Evolutionary conservation across 2,888 invertebrate species (phyloP).

Genomic region (Conus canariensis): DNA sequence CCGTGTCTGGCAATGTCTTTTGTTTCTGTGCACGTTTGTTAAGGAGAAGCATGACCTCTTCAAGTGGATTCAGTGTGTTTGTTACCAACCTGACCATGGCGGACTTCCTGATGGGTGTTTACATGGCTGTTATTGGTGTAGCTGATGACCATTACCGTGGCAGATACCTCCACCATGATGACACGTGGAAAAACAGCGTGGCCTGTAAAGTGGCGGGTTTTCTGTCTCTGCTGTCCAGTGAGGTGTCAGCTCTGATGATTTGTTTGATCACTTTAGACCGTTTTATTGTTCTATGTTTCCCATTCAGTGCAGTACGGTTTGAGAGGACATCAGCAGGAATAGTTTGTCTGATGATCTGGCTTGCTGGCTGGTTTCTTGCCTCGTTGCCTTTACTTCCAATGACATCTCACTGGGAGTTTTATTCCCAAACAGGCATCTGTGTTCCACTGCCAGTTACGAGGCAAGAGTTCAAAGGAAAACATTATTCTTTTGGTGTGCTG

Average conservation of each 20-base stretch:
- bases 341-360: not conserved
- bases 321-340: not conserved
- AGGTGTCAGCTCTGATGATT: slow-evolving; percentile 1
- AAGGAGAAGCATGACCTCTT: not conserved
- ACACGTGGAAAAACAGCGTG: slow-evolving; percentile 2
- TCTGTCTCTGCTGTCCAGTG: slow-evolving; percentile 18
- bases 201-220: slow-evolving; percentile 10
- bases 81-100: slow-evolving; percentile 3
- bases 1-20: not conserved
- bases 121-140: not conserved
- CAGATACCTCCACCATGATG: not conserved
- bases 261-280: not conserved
- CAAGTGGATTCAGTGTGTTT: not conserved
- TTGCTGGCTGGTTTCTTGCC: not conserved
- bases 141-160: not conserved
- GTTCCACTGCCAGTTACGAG: not conserved
- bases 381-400: not conserved
- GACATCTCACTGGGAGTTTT: slow-evolving; percentile 4
- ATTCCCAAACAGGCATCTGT: not conserved
- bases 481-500: not conserved
- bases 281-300: slow-evolving; percentile 8
- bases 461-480: not conserved
- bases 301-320: not conserved
- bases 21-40: not conserved
- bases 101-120: not conserved